A percentile compares a stretch with the other conserved stretches of the same genome.
Conservation (phyloP, 2,888 invertebrate genomes). For the Amorpha juglandis region DNA sequence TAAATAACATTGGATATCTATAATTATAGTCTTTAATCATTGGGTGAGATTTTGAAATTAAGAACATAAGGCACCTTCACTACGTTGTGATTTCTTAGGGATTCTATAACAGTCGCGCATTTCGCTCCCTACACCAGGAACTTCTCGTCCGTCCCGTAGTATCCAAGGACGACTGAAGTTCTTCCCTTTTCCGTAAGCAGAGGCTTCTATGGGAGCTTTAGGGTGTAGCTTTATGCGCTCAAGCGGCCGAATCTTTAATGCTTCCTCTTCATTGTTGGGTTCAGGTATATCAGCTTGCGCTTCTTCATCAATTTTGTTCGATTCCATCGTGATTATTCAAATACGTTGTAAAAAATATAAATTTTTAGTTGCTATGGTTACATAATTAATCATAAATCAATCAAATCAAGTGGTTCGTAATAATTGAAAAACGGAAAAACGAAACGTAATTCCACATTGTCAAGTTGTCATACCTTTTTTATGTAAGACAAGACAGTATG, state of each 20-base stretch:
- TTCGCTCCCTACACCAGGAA: conserved; percentile 67
- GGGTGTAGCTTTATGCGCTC: conserved; percentile 70
- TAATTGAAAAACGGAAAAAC: conserved; percentile 25
- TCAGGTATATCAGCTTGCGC: conserved; percentile 71
- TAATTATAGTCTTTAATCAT: no score
- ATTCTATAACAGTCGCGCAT: conserved; percentile 63
- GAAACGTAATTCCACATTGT: conserved; percentile 19
- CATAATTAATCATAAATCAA: conserved; percentile 5
- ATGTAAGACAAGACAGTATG: conserved; percentile 7
- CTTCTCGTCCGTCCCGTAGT: conserved; percentile 70
- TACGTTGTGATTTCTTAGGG: conserved; percentile 57
- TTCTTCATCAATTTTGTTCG: conserved; percentile 50
- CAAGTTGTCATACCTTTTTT: neutral
- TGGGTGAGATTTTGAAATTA: no score
- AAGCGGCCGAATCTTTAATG: conserved; percentile 65
- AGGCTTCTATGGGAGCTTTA: conserved; percentile 71
- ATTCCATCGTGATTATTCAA: conserved; percentile 40
- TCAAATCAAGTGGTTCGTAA: neutral
- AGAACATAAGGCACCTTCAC: conserved; percentile 51
- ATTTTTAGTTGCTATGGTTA: conserved; percentile 38
- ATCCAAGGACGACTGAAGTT: conserved; percentile 76
- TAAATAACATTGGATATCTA: no score
- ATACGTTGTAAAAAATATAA: neutral
- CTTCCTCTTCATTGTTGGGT: conserved; percentile 52
- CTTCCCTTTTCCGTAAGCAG: conserved; percentile 69